Conservation (phyloP, 2,113 vertebrate species). For the Marmota flaviventris region DNA sequence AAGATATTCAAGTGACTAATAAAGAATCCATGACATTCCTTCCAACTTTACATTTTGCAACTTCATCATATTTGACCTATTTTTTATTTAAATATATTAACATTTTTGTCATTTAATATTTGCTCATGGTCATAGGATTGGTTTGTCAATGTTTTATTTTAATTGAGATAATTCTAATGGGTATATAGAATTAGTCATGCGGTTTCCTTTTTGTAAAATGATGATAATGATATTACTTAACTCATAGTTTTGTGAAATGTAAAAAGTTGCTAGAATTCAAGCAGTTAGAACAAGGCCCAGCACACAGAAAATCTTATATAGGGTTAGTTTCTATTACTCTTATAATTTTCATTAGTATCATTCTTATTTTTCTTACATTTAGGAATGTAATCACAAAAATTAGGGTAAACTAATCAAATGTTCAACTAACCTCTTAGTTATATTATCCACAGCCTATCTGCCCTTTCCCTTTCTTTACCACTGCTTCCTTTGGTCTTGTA, state of each 20-base stretch:
- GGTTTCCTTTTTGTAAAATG: background rate
- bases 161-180: slow-evolving; percentile 9
- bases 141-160: background rate
- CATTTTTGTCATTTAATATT: background rate
- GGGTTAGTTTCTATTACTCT: background rate
- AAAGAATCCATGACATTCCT: background rate
- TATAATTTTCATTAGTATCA: background rate
- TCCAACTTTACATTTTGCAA: background rate
- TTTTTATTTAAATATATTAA: background rate
- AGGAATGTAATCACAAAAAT: background rate
- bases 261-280: background rate
- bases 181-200: background rate
- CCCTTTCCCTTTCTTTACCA: too few relatives aligned
- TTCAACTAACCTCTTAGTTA: background rate
- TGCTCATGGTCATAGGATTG: background rate
- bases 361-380: background rate
- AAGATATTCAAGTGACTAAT: background rate
- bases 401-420: background rate
- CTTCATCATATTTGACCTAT: background rate
- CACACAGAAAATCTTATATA: background rate
- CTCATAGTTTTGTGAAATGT: background rate
- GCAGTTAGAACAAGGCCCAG: background rate
- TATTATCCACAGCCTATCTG: rapidly evolving
- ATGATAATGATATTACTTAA: background rate
- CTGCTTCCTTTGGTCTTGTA: background rate